Conservation (phyloP, 2,888 invertebrate species). For the Priocnemis perturbator region DNA sequence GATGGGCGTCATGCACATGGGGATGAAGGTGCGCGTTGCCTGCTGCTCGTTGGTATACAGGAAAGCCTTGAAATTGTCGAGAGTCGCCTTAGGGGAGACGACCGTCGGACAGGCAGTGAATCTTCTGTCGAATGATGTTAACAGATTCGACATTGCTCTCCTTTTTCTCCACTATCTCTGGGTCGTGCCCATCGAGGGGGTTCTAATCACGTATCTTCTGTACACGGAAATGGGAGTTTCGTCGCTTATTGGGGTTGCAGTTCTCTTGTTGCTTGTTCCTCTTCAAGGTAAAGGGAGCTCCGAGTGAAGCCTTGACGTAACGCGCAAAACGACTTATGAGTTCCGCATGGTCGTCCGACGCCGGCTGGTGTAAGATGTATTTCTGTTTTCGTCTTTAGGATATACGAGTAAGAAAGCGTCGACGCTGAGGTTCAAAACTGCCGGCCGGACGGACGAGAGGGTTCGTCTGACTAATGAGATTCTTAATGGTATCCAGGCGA, state of each 20-base stretch:
- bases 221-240: slow-evolving; percentile 83
- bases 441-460: slow-evolving; percentile 90
- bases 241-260: slow-evolving; percentile 83
- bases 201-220: slow-evolving; percentile 87
- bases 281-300: slow-evolving; percentile 78
- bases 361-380: background rate
- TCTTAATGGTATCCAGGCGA: slow-evolving; percentile 90
- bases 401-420: slow-evolving; percentile 88
- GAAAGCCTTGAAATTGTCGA: slow-evolving; percentile 86
- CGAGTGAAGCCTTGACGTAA: background rate
- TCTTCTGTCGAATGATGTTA: slow-evolving; percentile 96
- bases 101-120: slow-evolving; percentile 89
- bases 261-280: slow-evolving; percentile 84
- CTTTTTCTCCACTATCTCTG: slow-evolving; percentile 93
- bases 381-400: slow-evolving; percentile 74
- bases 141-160: slow-evolving; percentile 92
- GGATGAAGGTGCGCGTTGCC: slow-evolving; percentile 89
- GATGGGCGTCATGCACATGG: slow-evolving; percentile 87
- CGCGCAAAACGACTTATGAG: background rate
- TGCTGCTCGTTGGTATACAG: slow-evolving; percentile 89
- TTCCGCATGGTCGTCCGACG: no score
- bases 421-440: slow-evolving; percentile 85
- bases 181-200: slow-evolving; percentile 91
- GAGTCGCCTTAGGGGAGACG: slow-evolving; percentile 89
- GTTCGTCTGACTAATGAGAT: slow-evolving; percentile 95